Evolutionary conservation across 2,797 vertebrate species (phyloP), one percentile per base, ranked within the genome.

Genomic region (Chloroceryle inda): DNA sequence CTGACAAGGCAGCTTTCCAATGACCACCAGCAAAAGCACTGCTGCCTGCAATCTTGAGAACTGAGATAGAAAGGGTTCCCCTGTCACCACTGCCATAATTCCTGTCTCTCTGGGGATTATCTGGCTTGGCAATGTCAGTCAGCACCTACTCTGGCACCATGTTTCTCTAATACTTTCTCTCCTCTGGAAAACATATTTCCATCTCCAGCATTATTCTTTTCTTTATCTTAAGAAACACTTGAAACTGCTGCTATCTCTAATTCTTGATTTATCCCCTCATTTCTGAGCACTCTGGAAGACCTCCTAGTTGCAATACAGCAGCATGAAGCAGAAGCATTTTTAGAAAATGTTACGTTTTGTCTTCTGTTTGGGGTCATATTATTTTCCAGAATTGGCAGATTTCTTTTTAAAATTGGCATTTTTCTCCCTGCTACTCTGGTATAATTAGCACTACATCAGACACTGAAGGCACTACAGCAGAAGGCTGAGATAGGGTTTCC

Each of bases 361-460:
- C 68, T 92, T 38, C 55, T 82, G 47, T 79, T 95, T 69, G 58
- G 72, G 88, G 92, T 97, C 89, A 89, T 55, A 88, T 52, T 94
- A 89, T 92, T 94, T 94, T 95, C 82, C 50, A 84, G 66, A 96
- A 89, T 81, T 83, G 87, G 85, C 87, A 94, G 68, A 83, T 85
- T 96, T 95, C 91, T 83, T 89, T 75, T 82, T 83, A 91, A 95
- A 92, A 47, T 68, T 47, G 29, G 35, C 73, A 26, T 82, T 78
- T 21, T 29, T 21, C 14, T 12, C 63, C 68, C 29, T n/a, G 58
- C 20, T 92, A 72, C 81, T 85, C 85, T 84, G 87, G 73, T 94
- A 87, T 95, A 96, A 94, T 95, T 96, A 96, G 95, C 84, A 83
- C 64, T 93, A 93, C 94, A 93, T 85, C 81, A 95, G 85, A 75